Evolutionary conservation across 2,888 invertebrate species (phyloP), one percentile per base, ranked within the genome.

Genomic region (Oeneis ivallda): DNA sequence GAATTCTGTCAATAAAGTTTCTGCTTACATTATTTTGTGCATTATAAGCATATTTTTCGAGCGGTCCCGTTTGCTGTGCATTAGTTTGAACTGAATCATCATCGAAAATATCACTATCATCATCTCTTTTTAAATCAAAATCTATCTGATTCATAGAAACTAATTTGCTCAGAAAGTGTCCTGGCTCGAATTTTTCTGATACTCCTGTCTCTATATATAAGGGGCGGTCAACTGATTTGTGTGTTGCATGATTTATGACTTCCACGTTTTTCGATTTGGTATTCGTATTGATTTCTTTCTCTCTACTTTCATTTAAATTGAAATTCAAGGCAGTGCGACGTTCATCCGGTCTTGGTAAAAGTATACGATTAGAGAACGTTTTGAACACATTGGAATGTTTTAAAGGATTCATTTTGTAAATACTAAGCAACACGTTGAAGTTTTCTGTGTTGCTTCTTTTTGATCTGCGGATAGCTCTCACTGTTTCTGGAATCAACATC

Each of bases 341-440:
- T 4, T 69, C 73, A 43, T 71, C 76, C 72, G 72, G 75, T 61
- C 75, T 76, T 65, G 80, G 75, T 71, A 77, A 65, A 62, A 88
- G 76, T 47, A 85, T 70, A 64, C 74, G 74, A 67, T 82, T 79
- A 63, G 83, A 79, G 76, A 85, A 86, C 45, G 75, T 72, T 75
- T 81, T 79, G 71, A 78, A 89, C 65, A 87, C 72, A 62, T 81
- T 77, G 6, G 87, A 89, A 37, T 74, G 73, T 71, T 75, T 82
- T 62, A 89, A 75, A 47, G 87, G 88, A 71, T 87, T 86, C 71
- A 84, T 72, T 81, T 87, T 87, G 69, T 85, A 88, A 50, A 89
- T 74, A 32, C 80, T 82, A 0, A 89, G 71, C 45, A 88, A 70
- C 1, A 83, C 73, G 39, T 85, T 80, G 61, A 89, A 88, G 4